Conservation (phyloP, 2,888 invertebrate genomes). For the Oxystoma pomonae region DNA sequence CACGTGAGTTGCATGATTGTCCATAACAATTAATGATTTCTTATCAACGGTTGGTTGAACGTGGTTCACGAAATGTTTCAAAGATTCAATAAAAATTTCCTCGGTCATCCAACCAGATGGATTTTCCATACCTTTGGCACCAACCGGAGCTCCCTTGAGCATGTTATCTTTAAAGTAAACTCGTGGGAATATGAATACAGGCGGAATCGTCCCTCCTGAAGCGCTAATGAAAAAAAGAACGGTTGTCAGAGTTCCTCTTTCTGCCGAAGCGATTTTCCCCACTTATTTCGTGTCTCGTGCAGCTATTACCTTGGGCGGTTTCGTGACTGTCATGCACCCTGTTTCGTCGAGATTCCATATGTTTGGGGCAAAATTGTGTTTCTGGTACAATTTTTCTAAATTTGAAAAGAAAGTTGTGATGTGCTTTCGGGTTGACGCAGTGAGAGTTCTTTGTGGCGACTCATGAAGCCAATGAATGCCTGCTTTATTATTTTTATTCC, state of each 20-base stretch:
- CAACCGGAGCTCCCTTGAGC: slow-evolving; percentile 12
- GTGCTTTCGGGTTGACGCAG: slow-evolving; percentile 14
- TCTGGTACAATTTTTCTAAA: slow-evolving; percentile 6
- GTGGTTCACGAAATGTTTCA: slow-evolving; percentile 6
- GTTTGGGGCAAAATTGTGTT: slow-evolving; percentile 18
- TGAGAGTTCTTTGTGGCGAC: slow-evolving; percentile 12
- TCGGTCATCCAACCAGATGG: slow-evolving; percentile 21
- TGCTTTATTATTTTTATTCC: slow-evolving; percentile 12
- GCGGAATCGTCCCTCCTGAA: slow-evolving; percentile 14
- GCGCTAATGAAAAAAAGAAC: slow-evolving; percentile 14
- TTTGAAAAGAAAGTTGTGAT: slow-evolving; percentile 6
- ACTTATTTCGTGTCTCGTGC: slow-evolving; percentile 18
- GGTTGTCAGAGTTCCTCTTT: slow-evolving; percentile 15
- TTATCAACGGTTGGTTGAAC: slow-evolving; percentile 13
- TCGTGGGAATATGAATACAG: slow-evolving; percentile 15
- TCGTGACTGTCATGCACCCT: slow-evolving; percentile 21
- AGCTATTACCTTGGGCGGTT: slow-evolving; percentile 22
- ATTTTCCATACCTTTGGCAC: slow-evolving; percentile 15
- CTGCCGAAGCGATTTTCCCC: slow-evolving; percentile 13
- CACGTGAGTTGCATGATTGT: slow-evolving; percentile 13
- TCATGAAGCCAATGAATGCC: slow-evolving; percentile 17
- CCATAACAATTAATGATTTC: slow-evolving; percentile 11
- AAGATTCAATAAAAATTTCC: slow-evolving; percentile 14
- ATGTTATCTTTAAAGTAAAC: slow-evolving; percentile 19
- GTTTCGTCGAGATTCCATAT: slow-evolving; percentile 17